Conservation (phyloP, 2,113 vertebrate genomes). For the Nettapus auritus region DNA sequence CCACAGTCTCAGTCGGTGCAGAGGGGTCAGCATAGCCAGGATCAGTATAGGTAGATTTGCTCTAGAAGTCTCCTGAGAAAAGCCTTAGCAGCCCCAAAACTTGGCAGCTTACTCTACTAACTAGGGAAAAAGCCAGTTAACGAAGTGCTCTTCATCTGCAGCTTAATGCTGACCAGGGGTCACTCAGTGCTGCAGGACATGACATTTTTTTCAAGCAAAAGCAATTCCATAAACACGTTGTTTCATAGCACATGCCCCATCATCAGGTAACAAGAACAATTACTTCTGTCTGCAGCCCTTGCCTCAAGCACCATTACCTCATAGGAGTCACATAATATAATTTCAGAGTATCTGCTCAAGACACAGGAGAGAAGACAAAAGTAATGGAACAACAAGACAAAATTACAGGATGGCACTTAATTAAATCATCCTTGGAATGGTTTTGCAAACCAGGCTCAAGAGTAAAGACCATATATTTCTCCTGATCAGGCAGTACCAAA, state of each 20-base stretch:
- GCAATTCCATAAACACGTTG: background rate
- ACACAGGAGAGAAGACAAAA: constrained; percentile 25
- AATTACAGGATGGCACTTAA: constrained; percentile 43
- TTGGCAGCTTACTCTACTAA: background rate
- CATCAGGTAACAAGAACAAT: constrained; percentile 31
- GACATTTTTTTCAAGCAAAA: background rate
- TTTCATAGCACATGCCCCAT: background rate
- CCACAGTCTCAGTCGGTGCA: background rate
- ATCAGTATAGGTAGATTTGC: background rate
- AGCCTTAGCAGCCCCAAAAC: background rate
- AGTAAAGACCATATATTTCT: background rate
- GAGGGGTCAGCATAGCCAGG: background rate
- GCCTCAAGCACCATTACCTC: background rate
- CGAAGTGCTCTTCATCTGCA: background rate
- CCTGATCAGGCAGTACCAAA: background rate
- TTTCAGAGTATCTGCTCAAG: constrained; percentile 28
- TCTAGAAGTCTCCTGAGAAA: background rate
- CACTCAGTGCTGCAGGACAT: background rate
- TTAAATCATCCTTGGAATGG: constrained; percentile 24
- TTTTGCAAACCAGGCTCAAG: constrained; percentile 2
- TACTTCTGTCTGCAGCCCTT: background rate
- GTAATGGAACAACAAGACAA: constrained; percentile 4
- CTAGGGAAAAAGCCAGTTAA: background rate
- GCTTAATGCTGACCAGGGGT: constrained; percentile 1
- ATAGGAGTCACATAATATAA: background rate